phyloP scores from a whole-genome alignment of 2,113 vertebrate genomes.

The Ictalurus punctatus region DNA sequence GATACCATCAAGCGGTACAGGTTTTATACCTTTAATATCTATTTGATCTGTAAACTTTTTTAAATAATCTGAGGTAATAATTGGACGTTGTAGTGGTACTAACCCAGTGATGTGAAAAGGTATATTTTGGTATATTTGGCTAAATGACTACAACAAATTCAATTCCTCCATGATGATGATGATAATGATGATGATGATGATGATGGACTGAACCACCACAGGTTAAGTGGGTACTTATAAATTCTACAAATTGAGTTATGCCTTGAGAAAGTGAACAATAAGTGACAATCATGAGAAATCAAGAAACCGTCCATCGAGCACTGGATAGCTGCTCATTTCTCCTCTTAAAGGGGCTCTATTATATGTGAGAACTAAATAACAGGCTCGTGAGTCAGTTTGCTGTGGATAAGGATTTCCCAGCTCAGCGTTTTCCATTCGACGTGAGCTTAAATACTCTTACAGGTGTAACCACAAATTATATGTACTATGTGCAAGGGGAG shows the following conservation, averaged over 20 bases:
- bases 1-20: not conserved
- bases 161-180: not conserved
- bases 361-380: constrained; percentile 43
- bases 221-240: constrained; percentile 35
- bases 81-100: not conserved
- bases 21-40: not conserved
- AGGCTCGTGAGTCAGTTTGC: constrained; percentile 39
- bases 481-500: constrained; percentile 66
- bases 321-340: constrained; percentile 9
- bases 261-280: constrained; percentile 8
- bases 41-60: not conserved
- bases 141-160: not conserved
- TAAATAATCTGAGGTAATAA: not conserved
- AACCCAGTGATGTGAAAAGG: not conserved
- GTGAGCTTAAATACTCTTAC: constrained; percentile 87
- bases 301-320: not conserved
- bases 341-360: constrained; percentile 35
- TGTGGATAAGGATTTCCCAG: constrained; percentile 28
- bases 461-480: constrained; percentile 97
- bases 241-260: constrained; percentile 16
- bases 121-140: not conserved
- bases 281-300: constrained; percentile 17
- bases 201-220: not conserved
- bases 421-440: constrained; percentile 71
- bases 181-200: constrained; percentile 12